phyloP scores from a whole-genome alignment of 2,113 vertebrate genomes.

The Irena cyanogastra region DNA sequence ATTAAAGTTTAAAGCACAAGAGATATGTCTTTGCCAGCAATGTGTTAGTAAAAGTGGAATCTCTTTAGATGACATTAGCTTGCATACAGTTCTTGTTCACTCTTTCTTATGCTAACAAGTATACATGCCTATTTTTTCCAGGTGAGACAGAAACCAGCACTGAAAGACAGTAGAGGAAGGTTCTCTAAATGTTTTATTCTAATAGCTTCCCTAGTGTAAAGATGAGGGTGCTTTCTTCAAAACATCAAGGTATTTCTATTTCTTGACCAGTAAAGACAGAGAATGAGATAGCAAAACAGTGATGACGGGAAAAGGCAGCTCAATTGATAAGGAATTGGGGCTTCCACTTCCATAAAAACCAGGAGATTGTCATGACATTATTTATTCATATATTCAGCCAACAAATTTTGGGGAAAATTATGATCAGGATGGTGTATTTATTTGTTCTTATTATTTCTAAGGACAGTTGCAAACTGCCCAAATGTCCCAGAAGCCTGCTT shows the following conservation, averaged over 20 bases:
- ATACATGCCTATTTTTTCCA: background rate
- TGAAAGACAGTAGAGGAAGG: background rate
- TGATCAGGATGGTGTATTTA: background rate
- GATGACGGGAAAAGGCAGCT: background rate
- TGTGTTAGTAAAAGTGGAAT: background rate
- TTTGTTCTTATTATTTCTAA: background rate
- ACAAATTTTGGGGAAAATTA: background rate
- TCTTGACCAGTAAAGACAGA: background rate
- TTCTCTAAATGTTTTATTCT: background rate
- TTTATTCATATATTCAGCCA: background rate
- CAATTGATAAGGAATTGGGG: background rate
- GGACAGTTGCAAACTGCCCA: background rate
- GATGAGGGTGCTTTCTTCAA: background rate
- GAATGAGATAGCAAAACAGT: background rate
- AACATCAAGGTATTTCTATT: background rate
- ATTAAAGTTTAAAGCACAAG: background rate
- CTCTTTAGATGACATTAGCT: background rate
- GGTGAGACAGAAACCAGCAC: background rate
- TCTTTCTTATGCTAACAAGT: constrained; percentile 9
- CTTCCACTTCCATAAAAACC: background rate
- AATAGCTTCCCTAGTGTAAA: background rate
- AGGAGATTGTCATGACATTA: background rate
- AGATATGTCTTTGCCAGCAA: background rate
- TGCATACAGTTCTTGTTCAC: background rate
- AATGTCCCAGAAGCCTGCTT: background rate